Conservation (phyloP, 2,888 invertebrate species). For the Cryptocephalus primarius region DNA sequence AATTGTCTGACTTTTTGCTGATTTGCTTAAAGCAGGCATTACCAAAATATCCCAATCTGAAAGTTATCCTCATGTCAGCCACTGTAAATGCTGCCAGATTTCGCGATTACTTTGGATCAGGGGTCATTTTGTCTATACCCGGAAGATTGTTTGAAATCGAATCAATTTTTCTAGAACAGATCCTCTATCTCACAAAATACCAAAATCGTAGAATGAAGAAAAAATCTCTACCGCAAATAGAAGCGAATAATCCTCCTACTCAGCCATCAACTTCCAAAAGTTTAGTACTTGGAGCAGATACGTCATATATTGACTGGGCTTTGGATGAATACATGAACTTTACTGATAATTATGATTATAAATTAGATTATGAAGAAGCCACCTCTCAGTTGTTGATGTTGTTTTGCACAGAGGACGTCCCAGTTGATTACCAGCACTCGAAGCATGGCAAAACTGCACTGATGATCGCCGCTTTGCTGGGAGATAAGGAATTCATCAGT, state of each 20-base stretch:
- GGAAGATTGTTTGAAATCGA: constrained; percentile 67
- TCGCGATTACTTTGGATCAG: constrained; percentile 71
- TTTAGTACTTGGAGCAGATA: constrained; percentile 1
- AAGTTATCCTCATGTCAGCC: constrained; percentile 89
- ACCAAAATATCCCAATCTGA: constrained; percentile 56
- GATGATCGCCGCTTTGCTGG: constrained; percentile 68
- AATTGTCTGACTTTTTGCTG: constrained; percentile 85
- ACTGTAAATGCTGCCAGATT: constrained; percentile 79
- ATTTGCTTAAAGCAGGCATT: constrained; percentile 73
- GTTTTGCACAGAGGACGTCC: constrained; percentile 66
- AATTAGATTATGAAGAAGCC: constrained; percentile 17
- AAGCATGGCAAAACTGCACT: constrained; percentile 55
- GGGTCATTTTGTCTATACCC: constrained; percentile 65
- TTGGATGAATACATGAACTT: constrained; percentile 36
- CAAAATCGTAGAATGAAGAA: constrained; percentile 20
- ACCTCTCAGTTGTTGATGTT: constrained; percentile 51
- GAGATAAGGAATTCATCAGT: constrained; percentile 53
- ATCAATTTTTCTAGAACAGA: constrained; percentile 69
- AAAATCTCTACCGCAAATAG: not conserved
- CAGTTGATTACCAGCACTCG: constrained; percentile 61
- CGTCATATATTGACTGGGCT: constrained; percentile 12
- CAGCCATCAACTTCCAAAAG: not conserved
- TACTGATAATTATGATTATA: constrained; percentile 18
- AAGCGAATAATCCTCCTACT: not conserved
- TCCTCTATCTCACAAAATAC: constrained; percentile 53